Conservation (phyloP, 2,797 vertebrate genomes). For the Tenualosa ilisha region DNA sequence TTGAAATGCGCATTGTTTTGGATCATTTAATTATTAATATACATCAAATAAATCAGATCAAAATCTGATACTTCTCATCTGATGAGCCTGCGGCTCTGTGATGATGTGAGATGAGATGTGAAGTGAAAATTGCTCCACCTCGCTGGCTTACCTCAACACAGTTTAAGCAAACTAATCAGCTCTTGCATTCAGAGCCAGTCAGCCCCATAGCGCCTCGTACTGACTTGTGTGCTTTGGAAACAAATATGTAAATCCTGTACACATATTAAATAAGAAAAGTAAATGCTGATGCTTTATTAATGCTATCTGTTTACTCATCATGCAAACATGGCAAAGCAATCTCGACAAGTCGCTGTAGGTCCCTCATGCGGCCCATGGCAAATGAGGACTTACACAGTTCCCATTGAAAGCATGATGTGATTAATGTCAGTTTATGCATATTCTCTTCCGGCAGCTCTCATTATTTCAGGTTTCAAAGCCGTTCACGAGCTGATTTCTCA, state of each 20-base stretch:
- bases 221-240: neutral
- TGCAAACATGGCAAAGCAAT: neutral
- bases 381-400: neutral
- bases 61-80: neutral
- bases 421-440: neutral
- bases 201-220: neutral
- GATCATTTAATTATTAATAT: neutral
- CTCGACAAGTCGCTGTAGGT: neutral
- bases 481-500: neutral
- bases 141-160: neutral
- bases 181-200: neutral
- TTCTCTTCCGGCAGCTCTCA: neutral
- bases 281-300: neutral
- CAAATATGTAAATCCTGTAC: slow-evolving; percentile 15
- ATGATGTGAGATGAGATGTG: neutral
- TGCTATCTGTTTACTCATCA: neutral
- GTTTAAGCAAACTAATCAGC: neutral
- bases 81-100: neutral
- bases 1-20: neutral
- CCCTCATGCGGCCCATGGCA: neutral
- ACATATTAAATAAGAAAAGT: neutral
- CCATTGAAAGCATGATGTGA: neutral
- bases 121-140: neutral
- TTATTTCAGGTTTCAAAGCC: neutral
- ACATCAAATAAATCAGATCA: neutral